Percentiles rank a stretch among this genome's conserved stretches.
Conservation (phyloP, 1,140 invertebrate genomes). For the Lasioglossum baleicum region DNA sequence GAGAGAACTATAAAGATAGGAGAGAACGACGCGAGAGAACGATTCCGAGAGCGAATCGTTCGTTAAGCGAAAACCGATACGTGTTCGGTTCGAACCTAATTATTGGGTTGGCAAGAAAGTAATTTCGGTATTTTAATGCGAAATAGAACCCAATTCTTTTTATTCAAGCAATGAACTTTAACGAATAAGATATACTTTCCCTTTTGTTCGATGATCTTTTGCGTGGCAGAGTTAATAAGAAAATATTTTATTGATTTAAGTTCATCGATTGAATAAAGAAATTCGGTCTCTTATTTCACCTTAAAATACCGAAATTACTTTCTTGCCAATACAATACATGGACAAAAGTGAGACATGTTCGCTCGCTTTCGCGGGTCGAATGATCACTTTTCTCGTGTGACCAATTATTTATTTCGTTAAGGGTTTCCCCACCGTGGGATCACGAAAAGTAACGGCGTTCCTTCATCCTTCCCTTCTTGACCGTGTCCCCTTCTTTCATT, state of each 20-base stretch:
- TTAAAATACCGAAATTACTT: too few species aligned
- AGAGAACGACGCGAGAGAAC: neutral
- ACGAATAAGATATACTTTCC: too few species aligned
- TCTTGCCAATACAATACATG: neutral
- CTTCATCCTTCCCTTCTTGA: neutral
- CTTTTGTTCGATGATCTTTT: too few species aligned
- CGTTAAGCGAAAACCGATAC: neutral
- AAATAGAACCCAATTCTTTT: too few species aligned
- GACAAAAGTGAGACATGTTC: neutral
- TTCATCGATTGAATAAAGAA: too few species aligned
- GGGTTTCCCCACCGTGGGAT: neutral
- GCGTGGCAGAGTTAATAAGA: too few species aligned
- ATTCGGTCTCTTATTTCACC: too few species aligned
- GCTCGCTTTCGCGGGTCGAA: neutral
- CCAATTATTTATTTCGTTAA: constrained; percentile 19
- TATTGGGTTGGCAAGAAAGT: too few species aligned
- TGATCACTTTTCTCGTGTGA: too few species aligned
- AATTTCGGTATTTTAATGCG: too few species aligned
- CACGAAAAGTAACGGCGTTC: neutral
- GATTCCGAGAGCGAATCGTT: constrained; percentile 5
- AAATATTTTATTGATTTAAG: too few species aligned
- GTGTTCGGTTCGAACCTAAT: constrained; percentile 2
- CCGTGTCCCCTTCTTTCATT: neutral
- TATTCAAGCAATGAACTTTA: too few species aligned
- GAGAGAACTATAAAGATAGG: neutral